Percentiles rank a stretch among this genome's conserved stretches.
These are phyloP conservation scores for Rhabditoides inermis DNA, from an alignment of 2,888 invertebrate species.

Conservation along the genomic window DNA sequence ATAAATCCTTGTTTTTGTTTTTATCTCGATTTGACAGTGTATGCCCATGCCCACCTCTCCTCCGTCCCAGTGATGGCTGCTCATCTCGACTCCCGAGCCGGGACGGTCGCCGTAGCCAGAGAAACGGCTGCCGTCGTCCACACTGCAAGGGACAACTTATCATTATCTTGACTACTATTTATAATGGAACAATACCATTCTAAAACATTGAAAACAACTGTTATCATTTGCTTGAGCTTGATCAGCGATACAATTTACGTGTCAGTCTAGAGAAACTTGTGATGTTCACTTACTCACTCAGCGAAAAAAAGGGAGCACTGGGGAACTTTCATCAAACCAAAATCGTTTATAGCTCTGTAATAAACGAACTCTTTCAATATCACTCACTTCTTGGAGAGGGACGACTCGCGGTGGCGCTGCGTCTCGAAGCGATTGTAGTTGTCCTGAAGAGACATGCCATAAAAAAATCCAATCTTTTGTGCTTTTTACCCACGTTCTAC, in stretches of 20 bases:
- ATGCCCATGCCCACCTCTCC: slow-evolving; percentile 34
- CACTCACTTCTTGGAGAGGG: neutral
- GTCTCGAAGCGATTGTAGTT: slow-evolving; percentile 50
- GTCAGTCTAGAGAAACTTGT: too few relatives aligned
- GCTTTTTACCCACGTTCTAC: too few relatives aligned
- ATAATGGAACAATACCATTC: too few relatives aligned
- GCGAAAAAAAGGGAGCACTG: too few relatives aligned
- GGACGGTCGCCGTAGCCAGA: slow-evolving; percentile 47
- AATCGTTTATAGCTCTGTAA: neutral
- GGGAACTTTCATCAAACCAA: too few relatives aligned
- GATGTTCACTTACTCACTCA: too few relatives aligned
- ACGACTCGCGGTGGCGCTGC: slow-evolving; percentile 20
- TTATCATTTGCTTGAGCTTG: too few relatives aligned
- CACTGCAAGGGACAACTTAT: too few relatives aligned
- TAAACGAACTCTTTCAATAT: neutral
- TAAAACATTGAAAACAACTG: too few relatives aligned
- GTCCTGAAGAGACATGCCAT: slow-evolving; percentile 41
- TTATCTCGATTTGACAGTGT: neutral
- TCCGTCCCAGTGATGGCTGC: slow-evolving; percentile 42
- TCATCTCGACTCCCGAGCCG: slow-evolving; percentile 46
- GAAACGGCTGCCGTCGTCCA: slow-evolving; percentile 42
- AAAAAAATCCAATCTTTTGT: too few relatives aligned
- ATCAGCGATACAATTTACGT: too few relatives aligned
- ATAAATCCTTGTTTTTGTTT: neutral
- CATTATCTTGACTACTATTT: too few relatives aligned